phyloP scores from a whole-genome alignment of 2,113 vertebrate species.

The Alouatta palliata region DNA sequence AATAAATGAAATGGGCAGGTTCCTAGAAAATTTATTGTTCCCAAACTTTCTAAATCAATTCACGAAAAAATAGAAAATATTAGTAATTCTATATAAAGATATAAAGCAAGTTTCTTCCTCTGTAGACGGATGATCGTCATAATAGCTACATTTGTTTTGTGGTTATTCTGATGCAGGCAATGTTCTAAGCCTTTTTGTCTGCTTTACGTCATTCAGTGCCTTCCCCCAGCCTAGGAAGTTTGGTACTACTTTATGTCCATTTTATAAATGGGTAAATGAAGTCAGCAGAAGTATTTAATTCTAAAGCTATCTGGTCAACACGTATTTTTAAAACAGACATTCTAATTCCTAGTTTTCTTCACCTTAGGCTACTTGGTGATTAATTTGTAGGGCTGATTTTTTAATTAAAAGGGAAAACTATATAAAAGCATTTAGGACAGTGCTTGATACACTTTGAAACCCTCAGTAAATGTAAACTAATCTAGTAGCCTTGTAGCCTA shows the following conservation, averaged over 20 bases:
- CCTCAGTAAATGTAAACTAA: neutral
- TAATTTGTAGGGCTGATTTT: neutral
- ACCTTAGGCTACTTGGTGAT: neutral
- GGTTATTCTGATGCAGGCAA: neutral
- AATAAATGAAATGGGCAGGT: neutral
- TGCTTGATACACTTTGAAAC: neutral
- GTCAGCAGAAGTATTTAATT: neutral
- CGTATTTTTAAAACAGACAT: constrained; percentile 3
- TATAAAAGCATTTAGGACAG: neutral
- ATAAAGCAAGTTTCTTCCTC: neutral
- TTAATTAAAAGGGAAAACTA: neutral
- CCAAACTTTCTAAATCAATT: neutral
- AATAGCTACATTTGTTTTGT: neutral
- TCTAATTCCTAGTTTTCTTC: neutral
- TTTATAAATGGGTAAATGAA: neutral
- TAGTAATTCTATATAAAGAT: neutral
- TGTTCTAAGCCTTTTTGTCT: neutral
- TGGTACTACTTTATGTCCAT: neutral
- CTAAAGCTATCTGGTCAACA: neutral
- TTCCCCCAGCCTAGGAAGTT: neutral
- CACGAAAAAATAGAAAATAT: neutral
- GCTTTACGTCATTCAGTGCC: neutral
- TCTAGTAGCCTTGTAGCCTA: neutral
- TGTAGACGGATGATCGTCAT: neutral
- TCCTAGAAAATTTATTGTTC: neutral